These are phyloP conservation scores for Danio choprae DNA, from an alignment of 2,797 vertebrate species.

Conservation along the genomic window DNA sequence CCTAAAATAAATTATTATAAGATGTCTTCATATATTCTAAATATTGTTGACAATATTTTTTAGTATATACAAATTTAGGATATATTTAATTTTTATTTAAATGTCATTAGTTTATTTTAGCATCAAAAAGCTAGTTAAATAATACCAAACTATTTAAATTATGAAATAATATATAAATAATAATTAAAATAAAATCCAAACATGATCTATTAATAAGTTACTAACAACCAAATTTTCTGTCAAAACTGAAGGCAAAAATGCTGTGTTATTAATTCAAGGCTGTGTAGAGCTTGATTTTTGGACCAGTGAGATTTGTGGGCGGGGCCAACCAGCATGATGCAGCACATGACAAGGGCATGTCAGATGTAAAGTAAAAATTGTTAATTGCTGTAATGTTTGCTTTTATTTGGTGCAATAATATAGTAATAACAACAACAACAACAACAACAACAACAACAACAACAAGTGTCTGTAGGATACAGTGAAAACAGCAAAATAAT, in stretches of 20 bases:
- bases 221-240: not conserved
- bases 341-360: no score
- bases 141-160: no score
- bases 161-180: no score
- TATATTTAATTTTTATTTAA: no score
- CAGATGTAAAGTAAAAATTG: not conserved
- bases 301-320: not conserved
- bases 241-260: not conserved
- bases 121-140: no score
- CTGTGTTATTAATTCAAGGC: not conserved
- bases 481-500: not conserved
- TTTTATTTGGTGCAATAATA: not conserved
- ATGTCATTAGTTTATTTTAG: no score
- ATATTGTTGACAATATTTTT: no score
- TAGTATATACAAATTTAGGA: no score
- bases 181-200: no score
- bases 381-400: not conserved
- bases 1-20: no score
- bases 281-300: not conserved
- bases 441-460: not conserved
- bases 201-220: not conserved
- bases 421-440: not conserved
- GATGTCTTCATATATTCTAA: no score
- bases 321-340: not conserved
- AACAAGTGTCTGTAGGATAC: not conserved